Evolutionary conservation across 2,797 vertebrate species (phyloP).

Genomic region (Furcifer pardalis): DNA sequence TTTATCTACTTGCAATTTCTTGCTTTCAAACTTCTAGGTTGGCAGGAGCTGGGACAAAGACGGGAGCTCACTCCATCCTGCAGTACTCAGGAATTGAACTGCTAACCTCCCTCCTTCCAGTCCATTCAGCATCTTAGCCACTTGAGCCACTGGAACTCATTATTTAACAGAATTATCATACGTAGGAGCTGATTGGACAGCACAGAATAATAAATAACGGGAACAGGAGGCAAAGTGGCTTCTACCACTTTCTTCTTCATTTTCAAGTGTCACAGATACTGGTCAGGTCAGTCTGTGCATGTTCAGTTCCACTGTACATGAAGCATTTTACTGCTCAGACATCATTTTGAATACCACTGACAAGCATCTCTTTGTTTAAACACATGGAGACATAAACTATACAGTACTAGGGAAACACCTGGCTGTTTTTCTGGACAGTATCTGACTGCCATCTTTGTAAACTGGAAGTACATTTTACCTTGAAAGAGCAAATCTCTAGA

Average conservation of each 20-base stretch:
- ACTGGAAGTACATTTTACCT: background rate
- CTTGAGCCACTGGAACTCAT: no score
- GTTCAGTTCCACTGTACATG: background rate
- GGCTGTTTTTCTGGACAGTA: constrained; percentile 9
- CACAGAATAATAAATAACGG: no score
- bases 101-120: no score
- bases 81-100: no score
- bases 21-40: no score
- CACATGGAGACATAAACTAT: constrained; percentile 4
- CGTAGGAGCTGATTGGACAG: no score
- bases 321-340: constrained; percentile 13
- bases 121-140: no score
- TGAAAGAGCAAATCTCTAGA: background rate
- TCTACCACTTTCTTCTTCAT: background rate
- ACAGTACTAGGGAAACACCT: constrained; percentile 32
- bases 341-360: background rate
- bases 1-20: no score
- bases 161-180: no score
- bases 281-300: background rate
- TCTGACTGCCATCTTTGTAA: constrained; percentile 22
- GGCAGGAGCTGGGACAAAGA: no score
- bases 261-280: background rate
- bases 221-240: background rate
- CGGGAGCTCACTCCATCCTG: no score
- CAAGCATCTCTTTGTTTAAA: constrained; percentile 22